These are phyloP conservation scores for Clarias fuscus DNA, from an alignment of 2,797 vertebrate species.

Conservation along the genomic window DNA sequence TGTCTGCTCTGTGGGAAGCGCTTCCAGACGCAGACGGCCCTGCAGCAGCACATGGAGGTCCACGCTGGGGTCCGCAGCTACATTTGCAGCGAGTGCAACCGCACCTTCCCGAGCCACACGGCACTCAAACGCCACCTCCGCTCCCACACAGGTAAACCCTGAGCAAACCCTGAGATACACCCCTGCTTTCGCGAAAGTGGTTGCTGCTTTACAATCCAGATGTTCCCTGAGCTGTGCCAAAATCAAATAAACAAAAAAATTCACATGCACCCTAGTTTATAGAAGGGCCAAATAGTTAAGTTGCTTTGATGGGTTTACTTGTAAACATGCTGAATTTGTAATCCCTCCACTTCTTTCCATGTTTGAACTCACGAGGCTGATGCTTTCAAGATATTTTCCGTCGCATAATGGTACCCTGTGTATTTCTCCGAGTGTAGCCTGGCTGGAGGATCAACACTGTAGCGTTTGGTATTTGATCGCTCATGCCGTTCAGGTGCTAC, in stretches of 20 bases:
- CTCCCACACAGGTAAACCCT: slow-evolving; percentile 88
- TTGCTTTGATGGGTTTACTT: slow-evolving; percentile 35
- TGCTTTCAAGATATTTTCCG: slow-evolving; percentile 29
- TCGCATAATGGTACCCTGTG: background rate
- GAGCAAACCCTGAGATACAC: background rate
- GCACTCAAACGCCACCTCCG: slow-evolving; percentile 97
- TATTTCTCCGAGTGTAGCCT: background rate
- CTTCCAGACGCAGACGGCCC: slow-evolving; percentile 95
- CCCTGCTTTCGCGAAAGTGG: background rate
- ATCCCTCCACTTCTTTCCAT: slow-evolving; percentile 27
- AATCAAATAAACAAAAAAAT: slow-evolving; percentile 64
- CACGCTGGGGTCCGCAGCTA: slow-evolving; percentile 97
- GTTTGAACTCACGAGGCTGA: slow-evolving; percentile 7
- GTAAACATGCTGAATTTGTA: slow-evolving; percentile 41
- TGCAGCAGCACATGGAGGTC: slow-evolving; percentile 99
- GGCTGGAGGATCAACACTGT: slow-evolving; percentile 3
- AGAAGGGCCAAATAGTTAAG: slow-evolving; percentile 37
- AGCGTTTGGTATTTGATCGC: slow-evolving; percentile 16
- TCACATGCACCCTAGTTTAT: slow-evolving; percentile 39
- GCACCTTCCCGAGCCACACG: slow-evolving; percentile 98
- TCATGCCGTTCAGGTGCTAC: background rate
- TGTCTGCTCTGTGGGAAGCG: slow-evolving; percentile 98
- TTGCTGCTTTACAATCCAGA: slow-evolving; percentile 52
- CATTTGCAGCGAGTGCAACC: slow-evolving; percentile 97
- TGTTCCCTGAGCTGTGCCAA: slow-evolving; percentile 92